Base-by-base conservation (phyloP, 2,113 vertebrate species). In the Gavialis gangeticus region DNA sequence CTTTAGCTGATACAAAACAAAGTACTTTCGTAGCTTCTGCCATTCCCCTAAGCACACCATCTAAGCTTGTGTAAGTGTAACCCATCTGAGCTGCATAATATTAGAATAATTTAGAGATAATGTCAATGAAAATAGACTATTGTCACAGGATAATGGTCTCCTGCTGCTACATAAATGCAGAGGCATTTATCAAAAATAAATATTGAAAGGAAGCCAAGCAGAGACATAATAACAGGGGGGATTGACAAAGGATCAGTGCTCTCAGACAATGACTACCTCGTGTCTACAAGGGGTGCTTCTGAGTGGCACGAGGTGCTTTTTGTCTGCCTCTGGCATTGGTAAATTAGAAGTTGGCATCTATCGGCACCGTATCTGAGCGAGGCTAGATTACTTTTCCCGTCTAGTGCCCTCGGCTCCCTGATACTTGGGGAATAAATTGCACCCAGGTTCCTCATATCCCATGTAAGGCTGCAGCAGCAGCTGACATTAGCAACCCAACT, bases 71-170 rank as follows among this genome's bases (percentile, higher is more conserved):
- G 71, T 27, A 88, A 80, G 30, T 84, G 59, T 93, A 84, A 89
- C 76, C 63, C 46, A 66, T 85, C 78, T 63, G 37, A 93, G 67
- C 79, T 27, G 37, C 17, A 88, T 94, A 25, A 93, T 90, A 90
- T 78, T 21, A 87, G 75, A 94, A 93, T 80, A 82, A 95, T 89
- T 91, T 92, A 85, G 57, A 84, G 84, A 69, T 64, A 82, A 76
- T 11, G 4, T 76, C n/a, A 56, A 28, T 0, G 57, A 67, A 94
- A 87, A 84, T 18, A 84, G n/a, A 21, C 58, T 24, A n/a, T 85
- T 95, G 30, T 60, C 76, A 66, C 58, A 95, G 69, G 82, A 79
- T 77, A 85, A 85, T 24, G 25, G 12, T 76, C 22, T 94, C 76
- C 75, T 86, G 90, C 66, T 96, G 79, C 56, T 78, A 34, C 17